Evolutionary conservation across 1,140 invertebrate species (phyloP).

Genomic region (Camponotus floridanus): DNA sequence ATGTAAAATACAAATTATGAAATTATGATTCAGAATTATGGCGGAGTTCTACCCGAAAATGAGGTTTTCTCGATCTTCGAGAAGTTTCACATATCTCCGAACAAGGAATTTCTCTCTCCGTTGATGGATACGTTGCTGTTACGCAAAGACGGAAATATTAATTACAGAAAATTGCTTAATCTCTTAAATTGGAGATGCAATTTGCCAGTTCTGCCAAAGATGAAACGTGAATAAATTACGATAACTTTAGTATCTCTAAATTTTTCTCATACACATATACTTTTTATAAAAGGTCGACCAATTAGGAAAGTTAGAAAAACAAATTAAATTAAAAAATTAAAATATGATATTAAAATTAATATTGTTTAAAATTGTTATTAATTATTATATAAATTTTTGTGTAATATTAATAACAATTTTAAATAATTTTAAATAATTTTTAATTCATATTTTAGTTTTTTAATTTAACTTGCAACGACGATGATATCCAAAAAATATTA

Average conservation of each 20-base stretch:
- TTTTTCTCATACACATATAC: background rate
- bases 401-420: slow-evolving; percentile 11
- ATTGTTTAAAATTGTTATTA: too few relatives aligned
- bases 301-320: background rate
- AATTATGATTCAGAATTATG: slow-evolving; percentile 50
- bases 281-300: background rate
- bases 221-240: slow-evolving; percentile 53
- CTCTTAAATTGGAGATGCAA: slow-evolving; percentile 73
- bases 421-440: slow-evolving; percentile 2
- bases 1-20: background rate
- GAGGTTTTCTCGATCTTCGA: slow-evolving; percentile 55
- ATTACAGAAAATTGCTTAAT: slow-evolving; percentile 68
- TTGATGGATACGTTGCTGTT: slow-evolving; percentile 68
- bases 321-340: too few relatives aligned
- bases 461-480: background rate
- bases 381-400: background rate
- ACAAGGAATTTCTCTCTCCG: slow-evolving; percentile 54
- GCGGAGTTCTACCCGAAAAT: slow-evolving; percentile 48
- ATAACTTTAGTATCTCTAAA: background rate
- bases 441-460: background rate
- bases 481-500: slow-evolving; percentile 24
- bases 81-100: slow-evolving; percentile 55
- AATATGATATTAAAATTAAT: too few relatives aligned
- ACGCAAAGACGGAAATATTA: slow-evolving; percentile 48
- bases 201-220: slow-evolving; percentile 68